Base-by-base conservation (phyloP, 1,140 invertebrate genomes). In the Hirudo medicinalis region DNA sequence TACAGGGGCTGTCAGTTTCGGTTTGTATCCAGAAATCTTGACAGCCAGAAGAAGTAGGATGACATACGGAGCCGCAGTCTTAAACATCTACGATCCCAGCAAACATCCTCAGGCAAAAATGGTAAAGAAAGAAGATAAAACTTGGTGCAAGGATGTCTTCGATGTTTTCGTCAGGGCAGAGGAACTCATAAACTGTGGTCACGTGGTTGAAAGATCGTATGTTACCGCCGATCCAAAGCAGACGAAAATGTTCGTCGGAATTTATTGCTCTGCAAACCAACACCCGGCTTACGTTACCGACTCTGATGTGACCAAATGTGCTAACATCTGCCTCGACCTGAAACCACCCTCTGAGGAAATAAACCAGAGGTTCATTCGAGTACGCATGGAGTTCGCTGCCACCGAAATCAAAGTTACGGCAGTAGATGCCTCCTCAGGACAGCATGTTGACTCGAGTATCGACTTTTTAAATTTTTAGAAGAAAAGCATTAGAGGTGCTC, bases 81-180 rank as follows among this genome's bases (percentile, higher is more conserved):
- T 87, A 0, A 86, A 86, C 76, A 79, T 81, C 4, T 87, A 85
- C 74, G 78, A 83, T 67, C 76, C 77, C 20, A 77, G 78, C 8
- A 75, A 81, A 25, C 86, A 87, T 78, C 84, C 85, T 0, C 70
- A 76, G 70, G 80, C 83, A 13, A 86, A 87, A 75, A 76, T 80
- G 40, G 80, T 86, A 2, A 76, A 79, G 5, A 79, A 82, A 69
- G 84, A 85, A 70, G 83, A 81, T 8, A 76, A 80, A 25, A 81
- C 84, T 74, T 87, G 86, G 86, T 87, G 86, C 76, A 82, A 83
- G 0, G 86, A 87, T 77, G 79, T 87, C 9, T 84, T 87, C 74
- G 86, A 87, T 74, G 82, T 82, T 73, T 86, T 86, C 76, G 85
- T 86, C 5, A 72, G 77, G 11, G 80, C 82, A 15, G 84, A 86